Percentiles rank a stretch among this genome's conserved stretches.
Conservation (phyloP, 2,888 invertebrate species). For the Ophion obscuratus region DNA sequence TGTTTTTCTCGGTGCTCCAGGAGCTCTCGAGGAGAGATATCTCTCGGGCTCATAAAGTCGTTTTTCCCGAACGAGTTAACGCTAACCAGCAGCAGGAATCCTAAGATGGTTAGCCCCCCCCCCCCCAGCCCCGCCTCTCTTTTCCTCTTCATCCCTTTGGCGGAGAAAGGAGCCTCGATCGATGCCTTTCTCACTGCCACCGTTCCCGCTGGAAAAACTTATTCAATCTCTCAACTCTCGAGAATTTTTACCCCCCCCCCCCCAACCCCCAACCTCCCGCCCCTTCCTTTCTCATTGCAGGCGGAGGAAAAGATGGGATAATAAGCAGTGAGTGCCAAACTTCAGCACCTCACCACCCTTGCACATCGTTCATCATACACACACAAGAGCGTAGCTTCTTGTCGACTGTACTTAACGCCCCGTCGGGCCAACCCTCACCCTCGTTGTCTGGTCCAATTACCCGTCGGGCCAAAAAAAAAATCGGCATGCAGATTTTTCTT, state of each 20-base stretch:
- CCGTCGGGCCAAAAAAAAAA: slow-evolving; percentile 3
- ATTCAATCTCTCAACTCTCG: slow-evolving; percentile 55
- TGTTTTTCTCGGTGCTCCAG: slow-evolving; percentile 18
- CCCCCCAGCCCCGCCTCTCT: neutral
- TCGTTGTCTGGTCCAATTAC: slow-evolving; percentile 5
- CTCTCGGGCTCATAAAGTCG: slow-evolving; percentile 62
- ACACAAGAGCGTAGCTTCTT: neutral
- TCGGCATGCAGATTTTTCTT: neutral
- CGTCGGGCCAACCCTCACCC: slow-evolving; percentile 19
- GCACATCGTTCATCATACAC: neutral
- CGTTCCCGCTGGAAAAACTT: slow-evolving; percentile 49
- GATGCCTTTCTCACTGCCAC: slow-evolving; percentile 34
- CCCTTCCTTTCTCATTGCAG: neutral
- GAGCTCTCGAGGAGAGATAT: slow-evolving; percentile 60
- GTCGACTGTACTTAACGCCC: slow-evolving; percentile 38
- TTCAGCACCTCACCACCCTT: slow-evolving; percentile 25
- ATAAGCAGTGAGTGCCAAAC: slow-evolving; percentile 52
- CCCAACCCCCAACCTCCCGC: neutral
- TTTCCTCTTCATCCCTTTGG: neutral
- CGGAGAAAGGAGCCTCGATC: slow-evolving; percentile 22
- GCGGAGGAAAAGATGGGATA: slow-evolving; percentile 36
- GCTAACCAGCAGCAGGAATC: slow-evolving; percentile 32
- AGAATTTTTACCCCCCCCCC: slow-evolving; percentile 22
- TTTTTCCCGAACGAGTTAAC: slow-evolving; percentile 58
- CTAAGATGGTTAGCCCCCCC: slow-evolving; percentile 38